Percentiles rank a stretch among this genome's conserved stretches.
Conservation (phyloP, 2,797 vertebrate species). For the Chaenodraco wilsoni region DNA sequence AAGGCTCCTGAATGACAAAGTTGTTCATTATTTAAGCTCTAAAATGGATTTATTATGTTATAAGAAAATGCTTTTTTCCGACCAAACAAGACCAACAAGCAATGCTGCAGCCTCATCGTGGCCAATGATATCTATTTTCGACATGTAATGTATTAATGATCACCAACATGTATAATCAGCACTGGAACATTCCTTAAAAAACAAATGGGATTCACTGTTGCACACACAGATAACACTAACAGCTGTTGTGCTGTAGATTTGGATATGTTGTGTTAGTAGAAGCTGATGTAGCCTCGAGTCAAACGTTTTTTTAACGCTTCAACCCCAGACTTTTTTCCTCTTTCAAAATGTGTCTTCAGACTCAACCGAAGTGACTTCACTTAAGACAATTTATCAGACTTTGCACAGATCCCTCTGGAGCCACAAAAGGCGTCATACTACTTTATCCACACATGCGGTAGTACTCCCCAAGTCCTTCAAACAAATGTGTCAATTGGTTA, state of each 20-base stretch:
- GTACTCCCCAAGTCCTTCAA: no score
- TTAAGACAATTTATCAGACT: no score
- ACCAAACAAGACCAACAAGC: constrained; percentile 50
- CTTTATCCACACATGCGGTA: no score
- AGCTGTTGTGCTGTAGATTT: background rate
- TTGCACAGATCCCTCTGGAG: no score
- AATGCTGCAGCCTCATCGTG: background rate
- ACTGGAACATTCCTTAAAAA: constrained; percentile 16
- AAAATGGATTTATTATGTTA: constrained; percentile 65
- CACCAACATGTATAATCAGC: constrained; percentile 11
- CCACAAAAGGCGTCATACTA: no score
- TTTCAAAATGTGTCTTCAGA: no score
- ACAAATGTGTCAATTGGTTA: no score
- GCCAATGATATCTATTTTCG: constrained; percentile 39
- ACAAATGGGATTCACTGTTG: background rate
- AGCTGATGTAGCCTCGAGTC: background rate
- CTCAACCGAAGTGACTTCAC: no score
- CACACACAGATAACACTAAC: background rate
- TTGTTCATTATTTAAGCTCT: constrained; percentile 69
- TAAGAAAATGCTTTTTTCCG: constrained; percentile 40
- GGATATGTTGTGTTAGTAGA: background rate
- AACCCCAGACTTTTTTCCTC: background rate
- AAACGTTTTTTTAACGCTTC: background rate
- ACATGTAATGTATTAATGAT: constrained; percentile 31
- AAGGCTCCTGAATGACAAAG: constrained; percentile 26